Percentiles rank a stretch among this genome's conserved stretches.
Conservation (phyloP, 2,797 vertebrate genomes). For the Neoniphon sammara region DNA sequence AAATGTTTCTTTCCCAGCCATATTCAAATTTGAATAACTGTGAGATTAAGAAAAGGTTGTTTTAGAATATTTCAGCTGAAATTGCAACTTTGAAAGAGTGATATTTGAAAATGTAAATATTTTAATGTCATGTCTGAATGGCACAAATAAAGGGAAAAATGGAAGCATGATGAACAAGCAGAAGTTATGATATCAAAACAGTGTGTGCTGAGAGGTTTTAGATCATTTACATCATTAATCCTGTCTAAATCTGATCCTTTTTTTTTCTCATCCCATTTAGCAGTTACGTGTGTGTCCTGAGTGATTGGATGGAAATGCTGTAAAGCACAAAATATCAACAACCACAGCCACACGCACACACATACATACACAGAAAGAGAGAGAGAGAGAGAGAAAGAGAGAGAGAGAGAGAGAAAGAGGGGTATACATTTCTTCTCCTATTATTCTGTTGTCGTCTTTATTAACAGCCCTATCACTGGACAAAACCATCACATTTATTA, state of each 20-base stretch:
- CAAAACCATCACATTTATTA: neutral
- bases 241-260: slow-evolving; percentile 43
- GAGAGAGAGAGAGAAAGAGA: too few species aligned
- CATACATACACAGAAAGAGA: too few species aligned
- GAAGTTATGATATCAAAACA: slow-evolving; percentile 6
- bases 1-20: too few species aligned
- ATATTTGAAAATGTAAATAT: neutral
- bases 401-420: too few species aligned
- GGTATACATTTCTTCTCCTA: too few species aligned
- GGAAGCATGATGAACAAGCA: slow-evolving; percentile 6
- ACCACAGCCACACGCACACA: too few species aligned
- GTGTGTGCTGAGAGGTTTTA: slow-evolving; percentile 24
- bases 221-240: slow-evolving; percentile 50
- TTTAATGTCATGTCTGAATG: neutral
- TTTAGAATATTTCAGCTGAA: neutral
- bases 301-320: slow-evolving; percentile 6
- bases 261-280: slow-evolving; percentile 15
- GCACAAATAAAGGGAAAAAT: slow-evolving; percentile 6
- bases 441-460: too few species aligned
- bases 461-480: neutral
- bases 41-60: too few species aligned
- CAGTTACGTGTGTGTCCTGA: neutral
- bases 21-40: too few species aligned
- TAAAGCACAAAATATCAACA: neutral
- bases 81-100: neutral